A percentile compares a stretch with the other conserved stretches of the same genome.
Conservation (phyloP, 1,140 invertebrate genomes). For the Drosophila ohnishii region DNA sequence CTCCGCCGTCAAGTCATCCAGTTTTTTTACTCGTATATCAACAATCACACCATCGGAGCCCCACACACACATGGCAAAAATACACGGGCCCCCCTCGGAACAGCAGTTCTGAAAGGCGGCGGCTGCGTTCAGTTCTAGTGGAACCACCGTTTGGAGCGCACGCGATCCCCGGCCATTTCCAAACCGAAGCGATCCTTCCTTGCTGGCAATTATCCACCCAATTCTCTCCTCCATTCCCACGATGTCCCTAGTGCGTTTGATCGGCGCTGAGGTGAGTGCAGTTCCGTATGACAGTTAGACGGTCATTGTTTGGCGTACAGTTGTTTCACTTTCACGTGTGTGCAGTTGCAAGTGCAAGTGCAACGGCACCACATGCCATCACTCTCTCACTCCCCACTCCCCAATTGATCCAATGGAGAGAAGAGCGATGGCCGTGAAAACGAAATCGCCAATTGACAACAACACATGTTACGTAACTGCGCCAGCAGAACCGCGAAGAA, state of each 20-base stretch:
- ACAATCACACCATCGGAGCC: conserved; percentile 65
- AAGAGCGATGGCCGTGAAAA: conserved; percentile 15
- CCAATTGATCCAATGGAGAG: background rate
- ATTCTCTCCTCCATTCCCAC: conserved; percentile 13
- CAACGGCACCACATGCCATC: conserved; percentile 2
- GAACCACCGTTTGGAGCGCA: conserved; percentile 70
- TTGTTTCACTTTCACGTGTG: background rate
- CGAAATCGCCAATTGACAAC: conserved; percentile 36
- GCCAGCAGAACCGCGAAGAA: conserved; percentile 7
- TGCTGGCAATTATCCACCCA: conserved; percentile 9
- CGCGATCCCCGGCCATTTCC: conserved; percentile 35
- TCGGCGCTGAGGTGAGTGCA: conserved; percentile 75
- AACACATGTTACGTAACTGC: conserved; percentile 71
- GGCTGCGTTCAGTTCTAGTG: conserved; percentile 77
- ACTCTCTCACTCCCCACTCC: background rate
- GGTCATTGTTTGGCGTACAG: background rate
- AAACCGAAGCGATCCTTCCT: conserved; percentile 23
- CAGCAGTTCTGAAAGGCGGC: conserved; percentile 46
- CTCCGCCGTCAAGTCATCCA: conserved; percentile 9
- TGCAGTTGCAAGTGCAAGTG: background rate
- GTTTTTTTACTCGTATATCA: conserved; percentile 65
- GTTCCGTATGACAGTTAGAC: no score
- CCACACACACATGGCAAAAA: conserved; percentile 11
- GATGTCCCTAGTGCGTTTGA: conserved; percentile 76
- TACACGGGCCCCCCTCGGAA: conserved; percentile 30